phyloP scores from a whole-genome alignment of 2,888 invertebrate genomes.

The Euclidia mi region DNA sequence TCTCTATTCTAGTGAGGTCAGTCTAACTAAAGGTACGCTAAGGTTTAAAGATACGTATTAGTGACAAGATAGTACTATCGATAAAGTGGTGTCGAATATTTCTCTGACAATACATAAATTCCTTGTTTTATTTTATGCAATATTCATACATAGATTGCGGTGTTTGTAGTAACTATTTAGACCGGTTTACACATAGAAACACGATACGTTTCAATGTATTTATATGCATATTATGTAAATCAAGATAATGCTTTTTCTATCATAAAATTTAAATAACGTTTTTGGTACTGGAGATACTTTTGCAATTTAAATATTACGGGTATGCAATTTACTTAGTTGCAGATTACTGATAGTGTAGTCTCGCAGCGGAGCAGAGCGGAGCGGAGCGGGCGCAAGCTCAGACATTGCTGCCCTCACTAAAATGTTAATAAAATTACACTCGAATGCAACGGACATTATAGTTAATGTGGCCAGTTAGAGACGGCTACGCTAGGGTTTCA shows the following conservation, averaged over 20 bases:
- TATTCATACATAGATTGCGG: background rate
- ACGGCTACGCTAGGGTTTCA: conserved; percentile 63
- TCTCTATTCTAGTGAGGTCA: background rate
- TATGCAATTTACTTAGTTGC: conserved; percentile 66
- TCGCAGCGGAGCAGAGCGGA: no score
- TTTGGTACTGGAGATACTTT: conserved; percentile 34
- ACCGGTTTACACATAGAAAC: conserved; percentile 14
- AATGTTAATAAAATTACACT: conserved; percentile 81
- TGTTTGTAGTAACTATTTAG: background rate
- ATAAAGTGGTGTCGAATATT: no score
- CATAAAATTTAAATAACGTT: conserved; percentile 33
- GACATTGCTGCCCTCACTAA: conserved; percentile 67
- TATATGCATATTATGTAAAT: conserved; percentile 27
- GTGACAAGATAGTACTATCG: no score
- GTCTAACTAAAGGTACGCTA: no score
- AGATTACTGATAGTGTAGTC: conserved; percentile 74
- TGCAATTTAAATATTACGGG: conserved; percentile 58
- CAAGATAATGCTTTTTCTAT: conserved; percentile 36
- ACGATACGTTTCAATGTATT: conserved; percentile 11
- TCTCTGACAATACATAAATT: background rate
- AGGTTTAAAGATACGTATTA: no score
- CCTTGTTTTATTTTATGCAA: background rate
- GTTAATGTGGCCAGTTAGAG: conserved; percentile 69
- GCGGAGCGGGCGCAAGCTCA: conserved; percentile 44
- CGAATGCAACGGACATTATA: conserved; percentile 69